A percentile compares a stretch with the other conserved stretches of the same genome.
These are phyloP conservation scores for Diadromus collaris DNA, from an alignment of 2,888 invertebrate genomes.

Conservation along the genomic window DNA sequence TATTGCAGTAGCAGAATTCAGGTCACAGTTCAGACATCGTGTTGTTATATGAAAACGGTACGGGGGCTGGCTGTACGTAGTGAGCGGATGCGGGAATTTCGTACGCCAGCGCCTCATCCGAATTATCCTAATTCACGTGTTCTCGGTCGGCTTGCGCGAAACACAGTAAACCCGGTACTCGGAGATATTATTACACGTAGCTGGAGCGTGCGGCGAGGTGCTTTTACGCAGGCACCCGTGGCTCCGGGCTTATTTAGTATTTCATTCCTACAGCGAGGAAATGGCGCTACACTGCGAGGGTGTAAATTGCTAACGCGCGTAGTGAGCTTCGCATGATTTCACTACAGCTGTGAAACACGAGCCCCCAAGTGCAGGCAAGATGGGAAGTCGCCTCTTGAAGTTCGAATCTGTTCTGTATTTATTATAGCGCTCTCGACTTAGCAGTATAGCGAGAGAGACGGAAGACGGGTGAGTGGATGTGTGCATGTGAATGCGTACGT, in stretches of 20 bases:
- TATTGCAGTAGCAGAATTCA: conserved; percentile 5
- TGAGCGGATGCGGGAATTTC: conserved; percentile 24
- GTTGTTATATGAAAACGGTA: background rate
- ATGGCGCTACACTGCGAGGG: conserved; percentile 33
- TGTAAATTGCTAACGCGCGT: conserved; percentile 49
- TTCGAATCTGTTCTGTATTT: conserved; percentile 44
- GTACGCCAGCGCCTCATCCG: conserved; percentile 16
- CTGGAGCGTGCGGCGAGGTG: conserved; percentile 6
- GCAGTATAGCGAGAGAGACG: conserved; percentile 10
- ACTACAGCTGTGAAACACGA: conserved; percentile 14
- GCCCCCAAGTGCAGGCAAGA: conserved; percentile 1
- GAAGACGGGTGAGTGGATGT: background rate
- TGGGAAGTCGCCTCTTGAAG: conserved; percentile 35
- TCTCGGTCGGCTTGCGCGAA: conserved; percentile 15
- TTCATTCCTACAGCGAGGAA: conserved; percentile 46
- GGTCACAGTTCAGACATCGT: background rate
- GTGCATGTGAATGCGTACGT: background rate
- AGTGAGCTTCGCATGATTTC: conserved; percentile 32
- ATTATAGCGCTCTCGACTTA: conserved; percentile 23
- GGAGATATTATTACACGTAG: conserved; percentile 33
- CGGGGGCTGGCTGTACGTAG: background rate
- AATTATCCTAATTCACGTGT: conserved; percentile 34
- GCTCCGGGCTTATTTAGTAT: conserved; percentile 31
- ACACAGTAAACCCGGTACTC: conserved; percentile 14
- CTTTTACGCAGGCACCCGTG: conserved; percentile 2